Percentiles rank a stretch among this genome's conserved stretches.
Conservation (phyloP, 1,140 invertebrate genomes). For the Macrobrachium nipponense region DNA sequence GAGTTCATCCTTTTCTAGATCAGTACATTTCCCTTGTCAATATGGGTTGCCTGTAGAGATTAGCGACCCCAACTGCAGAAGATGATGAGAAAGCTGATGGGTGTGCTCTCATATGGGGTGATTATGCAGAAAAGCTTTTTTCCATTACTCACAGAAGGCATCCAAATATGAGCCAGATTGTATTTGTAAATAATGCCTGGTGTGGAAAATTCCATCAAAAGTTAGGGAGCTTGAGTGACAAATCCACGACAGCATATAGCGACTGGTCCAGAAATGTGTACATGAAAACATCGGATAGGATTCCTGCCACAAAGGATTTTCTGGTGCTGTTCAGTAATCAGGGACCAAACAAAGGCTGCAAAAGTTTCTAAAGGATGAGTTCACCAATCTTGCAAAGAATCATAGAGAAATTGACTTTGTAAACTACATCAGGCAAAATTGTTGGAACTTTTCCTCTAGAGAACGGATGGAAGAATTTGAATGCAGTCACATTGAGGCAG, state of each 20-base stretch:
- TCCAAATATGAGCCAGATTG: conserved; percentile 10
- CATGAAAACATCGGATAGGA: too few species aligned
- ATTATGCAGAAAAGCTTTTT: conserved; percentile 18
- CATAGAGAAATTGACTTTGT: conserved; percentile 33
- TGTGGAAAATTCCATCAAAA: too few species aligned
- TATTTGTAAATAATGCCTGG: background rate
- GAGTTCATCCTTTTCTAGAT: background rate
- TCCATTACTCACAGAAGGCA: background rate
- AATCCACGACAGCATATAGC: too few species aligned
- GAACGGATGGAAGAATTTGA: conserved; percentile 9
- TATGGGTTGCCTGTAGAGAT: conserved; percentile 29
- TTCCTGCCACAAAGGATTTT: too few species aligned
- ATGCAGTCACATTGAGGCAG: conserved; percentile 10
- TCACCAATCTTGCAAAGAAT: conserved; percentile 11
- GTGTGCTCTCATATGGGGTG: conserved; percentile 1
- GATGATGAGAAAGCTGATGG: conserved; percentile 17
- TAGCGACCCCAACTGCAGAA: conserved; percentile 6
- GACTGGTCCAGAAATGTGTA: too few species aligned
- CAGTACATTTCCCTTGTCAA: background rate
- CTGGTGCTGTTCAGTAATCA: background rate
- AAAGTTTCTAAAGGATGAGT: background rate
- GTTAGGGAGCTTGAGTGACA: too few species aligned
- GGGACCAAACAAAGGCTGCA: conserved; percentile 13
- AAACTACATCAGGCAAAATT: conserved; percentile 15
- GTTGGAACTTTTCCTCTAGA: conserved; percentile 3